Percentiles rank a stretch among this genome's conserved stretches.
phyloP scores from a whole-genome alignment of 2,797 vertebrate genomes.

The Parauchenoglanis ngamensis region DNA sequence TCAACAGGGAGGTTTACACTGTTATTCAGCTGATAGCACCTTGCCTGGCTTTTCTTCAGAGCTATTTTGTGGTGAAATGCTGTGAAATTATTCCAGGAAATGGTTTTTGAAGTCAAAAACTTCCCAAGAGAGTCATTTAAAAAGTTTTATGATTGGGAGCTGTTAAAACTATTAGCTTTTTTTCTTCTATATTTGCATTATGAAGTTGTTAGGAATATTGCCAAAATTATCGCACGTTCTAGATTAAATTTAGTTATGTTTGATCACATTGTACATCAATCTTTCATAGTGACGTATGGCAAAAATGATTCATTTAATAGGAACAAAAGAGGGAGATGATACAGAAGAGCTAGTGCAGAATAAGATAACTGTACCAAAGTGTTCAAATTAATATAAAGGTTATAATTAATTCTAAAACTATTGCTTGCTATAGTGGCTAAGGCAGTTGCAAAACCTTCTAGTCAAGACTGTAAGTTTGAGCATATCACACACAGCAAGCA shows the following conservation, averaged over 20 bases:
- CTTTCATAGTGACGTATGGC: background rate
- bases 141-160: background rate
- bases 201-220: background rate
- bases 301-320: background rate
- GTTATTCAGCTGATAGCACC: constrained; percentile 18
- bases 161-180: background rate
- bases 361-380: background rate
- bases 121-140: constrained; percentile 7
- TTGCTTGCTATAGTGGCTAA: background rate
- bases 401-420: background rate
- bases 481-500: background rate
- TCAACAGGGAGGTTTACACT: background rate
- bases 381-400: background rate
- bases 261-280: background rate
- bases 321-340: background rate
- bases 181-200: background rate
- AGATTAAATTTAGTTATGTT: background rate
- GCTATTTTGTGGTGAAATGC: constrained; percentile 6
- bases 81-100: constrained; percentile 5
- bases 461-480: too few relatives aligned
- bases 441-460: background rate
- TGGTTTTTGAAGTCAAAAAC: constrained; percentile 11
- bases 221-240: background rate
- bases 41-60: background rate
- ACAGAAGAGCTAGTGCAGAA: background rate